These are phyloP conservation scores for Sipha flava DNA, from an alignment of 1,140 invertebrate genomes.

Conservation along the genomic window DNA sequence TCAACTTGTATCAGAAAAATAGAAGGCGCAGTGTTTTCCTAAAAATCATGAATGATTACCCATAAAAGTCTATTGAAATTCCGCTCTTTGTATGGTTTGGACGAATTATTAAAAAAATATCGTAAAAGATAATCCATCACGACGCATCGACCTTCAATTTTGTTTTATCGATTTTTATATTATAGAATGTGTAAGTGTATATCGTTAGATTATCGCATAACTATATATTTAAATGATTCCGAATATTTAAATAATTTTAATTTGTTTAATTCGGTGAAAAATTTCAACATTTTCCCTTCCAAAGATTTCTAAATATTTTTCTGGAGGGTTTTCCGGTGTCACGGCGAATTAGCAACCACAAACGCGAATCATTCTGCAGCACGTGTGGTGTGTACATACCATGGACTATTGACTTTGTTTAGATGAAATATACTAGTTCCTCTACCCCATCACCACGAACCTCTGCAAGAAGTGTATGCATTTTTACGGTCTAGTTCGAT, in stretches of 20 bases:
- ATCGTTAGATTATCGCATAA: no score
- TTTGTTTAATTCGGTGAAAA: neutral
- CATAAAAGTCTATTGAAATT: no score
- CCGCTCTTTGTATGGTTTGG: no score
- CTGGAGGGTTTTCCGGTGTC: neutral
- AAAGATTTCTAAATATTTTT: neutral
- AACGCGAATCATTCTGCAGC: neutral
- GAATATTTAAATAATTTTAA: no score
- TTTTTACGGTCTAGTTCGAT: conserved; percentile 18
- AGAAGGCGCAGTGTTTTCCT: no score
- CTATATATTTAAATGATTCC: no score
- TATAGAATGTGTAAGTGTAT: neutral
- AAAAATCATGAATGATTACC: no score
- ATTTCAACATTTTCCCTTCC: neutral
- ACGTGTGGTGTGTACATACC: neutral
- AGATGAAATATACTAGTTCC: neutral
- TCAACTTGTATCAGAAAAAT: no score
- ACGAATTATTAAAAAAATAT: no score
- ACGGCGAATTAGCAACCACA: neutral
- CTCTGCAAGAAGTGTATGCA: neutral
- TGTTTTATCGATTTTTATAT: neutral
- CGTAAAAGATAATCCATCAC: neutral
- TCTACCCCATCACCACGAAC: neutral
- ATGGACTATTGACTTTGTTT: neutral
- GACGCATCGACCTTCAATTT: neutral